Conservation (phyloP, 2,797 vertebrate species). For the Poecilia wingei region DNA sequence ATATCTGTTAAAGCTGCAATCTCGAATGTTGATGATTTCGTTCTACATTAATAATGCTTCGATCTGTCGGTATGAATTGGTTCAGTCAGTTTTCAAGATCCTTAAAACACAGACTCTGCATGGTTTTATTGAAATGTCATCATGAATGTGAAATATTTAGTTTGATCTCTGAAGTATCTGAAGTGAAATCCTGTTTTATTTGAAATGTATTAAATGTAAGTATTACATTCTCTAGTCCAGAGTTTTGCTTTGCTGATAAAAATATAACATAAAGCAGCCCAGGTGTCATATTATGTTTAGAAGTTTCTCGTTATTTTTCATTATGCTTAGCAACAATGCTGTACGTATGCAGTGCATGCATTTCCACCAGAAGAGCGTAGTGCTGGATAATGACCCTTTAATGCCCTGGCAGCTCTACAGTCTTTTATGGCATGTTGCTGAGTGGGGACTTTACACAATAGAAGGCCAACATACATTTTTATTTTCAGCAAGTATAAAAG, state of each 20-base stretch:
- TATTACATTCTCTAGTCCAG: background rate
- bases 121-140: background rate
- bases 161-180: background rate
- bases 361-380: slow-evolving; percentile 36
- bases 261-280: background rate
- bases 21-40: background rate
- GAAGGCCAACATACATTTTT: slow-evolving; percentile 54
- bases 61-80: background rate
- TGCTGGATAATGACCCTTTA: slow-evolving; percentile 64
- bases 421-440: slow-evolving; percentile 71
- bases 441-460: slow-evolving; percentile 73
- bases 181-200: background rate
- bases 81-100: background rate
- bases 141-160: background rate
- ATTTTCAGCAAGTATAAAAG: slow-evolving; percentile 74
- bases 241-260: background rate
- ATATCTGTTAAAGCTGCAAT: background rate
- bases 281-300: slow-evolving; percentile 1
- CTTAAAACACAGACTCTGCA: background rate
- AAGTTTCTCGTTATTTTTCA: slow-evolving; percentile 60
- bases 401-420: slow-evolving; percentile 58
- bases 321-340: slow-evolving; percentile 55
- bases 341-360: slow-evolving; percentile 38
- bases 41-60: background rate
- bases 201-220: background rate